Evolutionary conservation across 2,797 vertebrate species (phyloP).

Genomic region (Myripristis jacobus): DNA sequence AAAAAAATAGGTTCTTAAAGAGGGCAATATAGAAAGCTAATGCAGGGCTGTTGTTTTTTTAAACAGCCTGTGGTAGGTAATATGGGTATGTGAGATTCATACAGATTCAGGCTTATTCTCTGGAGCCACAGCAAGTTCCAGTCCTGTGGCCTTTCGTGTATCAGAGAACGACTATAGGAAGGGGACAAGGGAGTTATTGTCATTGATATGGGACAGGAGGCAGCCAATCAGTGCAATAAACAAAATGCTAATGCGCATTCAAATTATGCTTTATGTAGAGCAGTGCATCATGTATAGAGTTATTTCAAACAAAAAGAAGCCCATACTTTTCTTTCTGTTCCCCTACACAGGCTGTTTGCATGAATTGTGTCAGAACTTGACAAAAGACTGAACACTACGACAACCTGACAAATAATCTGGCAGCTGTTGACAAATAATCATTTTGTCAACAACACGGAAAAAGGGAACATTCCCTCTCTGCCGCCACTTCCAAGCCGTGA

Average conservation of each 20-base stretch:
- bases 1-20: slow-evolving; percentile 56
- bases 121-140: neutral
- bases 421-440: neutral
- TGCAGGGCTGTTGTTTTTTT: slow-evolving; percentile 52
- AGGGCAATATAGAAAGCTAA: slow-evolving; percentile 55
- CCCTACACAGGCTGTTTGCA: too few species aligned
- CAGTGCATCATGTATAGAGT: neutral
- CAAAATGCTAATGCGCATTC: neutral
- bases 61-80: slow-evolving; percentile 46
- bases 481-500: neutral
- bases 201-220: neutral
- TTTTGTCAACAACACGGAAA: neutral
- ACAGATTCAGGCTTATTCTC: slow-evolving; percentile 13
- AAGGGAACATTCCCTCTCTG: neutral
- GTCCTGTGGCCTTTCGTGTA: neutral
- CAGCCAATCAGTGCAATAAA: neutral
- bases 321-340: too few species aligned
- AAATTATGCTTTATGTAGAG: neutral
- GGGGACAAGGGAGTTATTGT: neutral
- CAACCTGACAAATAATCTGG: too few species aligned
- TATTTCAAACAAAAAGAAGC: neutral
- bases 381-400: neutral
- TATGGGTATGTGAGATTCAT: slow-evolving; percentile 29
- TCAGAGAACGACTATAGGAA: slow-evolving; percentile 2
- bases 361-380: neutral